Evolutionary conservation across 1,140 invertebrate genomes (phyloP), one percentile per base, ranked within the genome.

Genomic region (Temnothorax longispinosus): DNA sequence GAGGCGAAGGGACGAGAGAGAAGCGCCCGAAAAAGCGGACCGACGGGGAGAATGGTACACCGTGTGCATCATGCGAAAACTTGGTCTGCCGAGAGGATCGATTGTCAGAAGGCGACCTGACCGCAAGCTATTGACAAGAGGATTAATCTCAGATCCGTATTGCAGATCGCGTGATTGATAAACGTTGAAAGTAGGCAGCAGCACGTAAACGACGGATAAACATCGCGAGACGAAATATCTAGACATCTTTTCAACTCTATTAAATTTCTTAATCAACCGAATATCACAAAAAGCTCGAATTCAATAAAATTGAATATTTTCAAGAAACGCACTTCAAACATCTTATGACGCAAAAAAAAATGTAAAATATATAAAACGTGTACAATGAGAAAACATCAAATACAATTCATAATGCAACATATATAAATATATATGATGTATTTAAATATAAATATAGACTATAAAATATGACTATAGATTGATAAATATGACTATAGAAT

Each of bases 121-220:
- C 47, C 62, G 62, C 77, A 52, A 75, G 27, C 35, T 47, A 74
- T 60, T 47, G 56, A 62, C 69, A 75, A 7, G 2, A 38, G 27
- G n/a, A 82, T 82, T 58, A 82, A 82, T 82, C 54, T 58, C 38
- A 67, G n/a, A 8, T 50, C 44, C 10, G 35, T 50, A 56, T 69
- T 54, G 77, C 54, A 13, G 38, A 52, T 10, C 38, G 54, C 11
- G 27, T 47, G 69, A 50, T 60, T 74, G 69, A 75, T 21, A 84
- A 84, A 60, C 32, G 27, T 72, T 27, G 32, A 50, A 71, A 50
- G 21, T 62, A 50, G 72, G 18, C 4, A 54, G 50, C 7, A 32
- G 11, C 38, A 13, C 21, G 4, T 15, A 69, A 32, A 32, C 38
- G 62, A 80, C 47, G 44, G 18, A 18, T 41, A 60, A 62, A 75